A percentile compares a stretch with the other conserved stretches of the same genome.
phyloP scores from a whole-genome alignment of 1,140 invertebrate species.

The Pseudachorutes palmiensis region DNA sequence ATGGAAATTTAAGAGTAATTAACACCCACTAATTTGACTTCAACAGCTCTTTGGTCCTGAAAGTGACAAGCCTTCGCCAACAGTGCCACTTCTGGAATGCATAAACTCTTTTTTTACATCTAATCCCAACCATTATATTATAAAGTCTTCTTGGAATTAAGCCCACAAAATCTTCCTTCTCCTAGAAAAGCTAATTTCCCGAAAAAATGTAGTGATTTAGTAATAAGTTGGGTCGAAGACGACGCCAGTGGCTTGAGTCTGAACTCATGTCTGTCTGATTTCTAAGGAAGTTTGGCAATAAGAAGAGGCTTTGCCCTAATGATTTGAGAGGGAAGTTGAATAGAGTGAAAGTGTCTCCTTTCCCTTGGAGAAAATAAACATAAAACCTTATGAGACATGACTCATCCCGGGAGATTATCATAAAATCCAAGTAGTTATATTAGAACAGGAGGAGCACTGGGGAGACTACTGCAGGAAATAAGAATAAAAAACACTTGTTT shows the following conservation, averaged over 20 bases:
- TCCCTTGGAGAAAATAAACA: neutral
- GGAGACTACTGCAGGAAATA: neutral
- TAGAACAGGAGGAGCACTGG: too few relatives aligned
- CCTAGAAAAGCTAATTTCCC: neutral
- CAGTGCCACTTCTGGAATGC: neutral
- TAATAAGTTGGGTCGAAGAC: neutral
- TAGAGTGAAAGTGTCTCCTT: neutral
- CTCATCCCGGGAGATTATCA: slow-evolving; percentile 6
- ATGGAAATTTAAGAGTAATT: neutral
- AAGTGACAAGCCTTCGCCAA: neutral
- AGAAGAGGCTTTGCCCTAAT: neutral
- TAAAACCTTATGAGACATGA: slow-evolving; percentile 11
- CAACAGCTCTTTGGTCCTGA: too few relatives aligned
- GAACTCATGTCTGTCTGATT: too few relatives aligned
- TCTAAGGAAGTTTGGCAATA: too few relatives aligned
- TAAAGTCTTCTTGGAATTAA: neutral
- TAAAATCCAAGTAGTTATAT: slow-evolving; percentile 7
- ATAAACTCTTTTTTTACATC: neutral
- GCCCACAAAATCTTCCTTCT: neutral
- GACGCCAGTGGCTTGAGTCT: neutral
- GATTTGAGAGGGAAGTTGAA: neutral
- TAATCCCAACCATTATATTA: neutral
- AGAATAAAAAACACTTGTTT: slow-evolving; percentile 11
- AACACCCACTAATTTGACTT: neutral
- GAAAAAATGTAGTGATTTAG: neutral